A percentile compares a stretch with the other conserved stretches of the same genome.
Conservation (phyloP, 2,113 vertebrate species). For the Ptilorrhoa leucosticta region DNA sequence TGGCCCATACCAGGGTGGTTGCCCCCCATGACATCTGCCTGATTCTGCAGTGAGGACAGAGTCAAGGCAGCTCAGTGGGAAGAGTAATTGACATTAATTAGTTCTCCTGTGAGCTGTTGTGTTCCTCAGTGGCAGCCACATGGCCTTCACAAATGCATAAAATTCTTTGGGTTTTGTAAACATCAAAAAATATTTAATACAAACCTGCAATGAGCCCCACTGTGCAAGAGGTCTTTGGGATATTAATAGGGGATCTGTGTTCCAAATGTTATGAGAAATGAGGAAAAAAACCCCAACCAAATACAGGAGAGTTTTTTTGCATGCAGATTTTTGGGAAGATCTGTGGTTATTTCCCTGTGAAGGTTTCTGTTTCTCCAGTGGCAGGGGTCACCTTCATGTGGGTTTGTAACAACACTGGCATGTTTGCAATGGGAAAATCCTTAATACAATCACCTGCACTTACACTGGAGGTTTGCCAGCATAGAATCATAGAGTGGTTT, state of each 20-base stretch:
- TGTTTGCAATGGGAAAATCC: not conserved
- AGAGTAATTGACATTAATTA: not conserved
- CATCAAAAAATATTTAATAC: not conserved
- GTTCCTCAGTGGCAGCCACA: not conserved
- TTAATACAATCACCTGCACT: not conserved
- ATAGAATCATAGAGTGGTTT: not conserved
- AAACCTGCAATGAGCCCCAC: not conserved
- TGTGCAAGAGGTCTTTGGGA: not conserved
- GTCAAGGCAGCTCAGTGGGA: not conserved
- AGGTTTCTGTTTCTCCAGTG: not conserved
- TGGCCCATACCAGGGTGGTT: accelerated
- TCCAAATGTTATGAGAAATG: not conserved
- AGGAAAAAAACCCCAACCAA: not conserved
- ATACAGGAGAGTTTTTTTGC: not conserved
- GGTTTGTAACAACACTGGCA: accelerated
- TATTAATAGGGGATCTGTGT: not conserved
- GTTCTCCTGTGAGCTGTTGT: not conserved
- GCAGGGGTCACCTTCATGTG: not conserved
- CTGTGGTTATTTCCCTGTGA: not conserved
- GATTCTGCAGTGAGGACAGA: accelerated
- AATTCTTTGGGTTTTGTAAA: not conserved
- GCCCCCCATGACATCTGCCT: not conserved
- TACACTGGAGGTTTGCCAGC: not conserved
- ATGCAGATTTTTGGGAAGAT: not conserved
- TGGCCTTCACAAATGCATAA: not conserved